A percentile compares a stretch with the other conserved stretches of the same genome.
Conservation (phyloP, 2,797 vertebrate genomes). For the Odontamblyopus lacepedii region DNA sequence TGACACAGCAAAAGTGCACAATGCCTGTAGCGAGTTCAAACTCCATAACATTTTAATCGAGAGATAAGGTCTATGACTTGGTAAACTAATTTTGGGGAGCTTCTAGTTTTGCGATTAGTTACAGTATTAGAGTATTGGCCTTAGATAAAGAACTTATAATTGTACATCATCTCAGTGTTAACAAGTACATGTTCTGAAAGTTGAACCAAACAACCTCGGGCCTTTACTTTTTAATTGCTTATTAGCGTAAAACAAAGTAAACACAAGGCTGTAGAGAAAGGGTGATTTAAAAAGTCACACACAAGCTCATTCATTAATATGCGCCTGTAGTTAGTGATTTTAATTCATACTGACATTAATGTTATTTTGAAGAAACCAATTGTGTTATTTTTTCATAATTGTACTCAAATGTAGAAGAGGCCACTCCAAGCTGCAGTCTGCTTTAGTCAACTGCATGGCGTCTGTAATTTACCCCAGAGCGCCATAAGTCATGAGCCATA, state of each 20-base stretch:
- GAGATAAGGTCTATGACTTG: neutral
- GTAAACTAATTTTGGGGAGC: neutral
- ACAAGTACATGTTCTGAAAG: conserved; percentile 9
- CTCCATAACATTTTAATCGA: neutral
- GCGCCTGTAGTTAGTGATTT: conserved; percentile 16
- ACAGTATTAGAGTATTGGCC: neutral
- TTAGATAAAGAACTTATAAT: conserved; percentile 8
- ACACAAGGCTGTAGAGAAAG: conserved; percentile 19
- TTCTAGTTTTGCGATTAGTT: conserved; percentile 1
- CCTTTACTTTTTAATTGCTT: conserved; percentile 16
- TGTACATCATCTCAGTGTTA: conserved; percentile 1
- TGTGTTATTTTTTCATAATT: conserved; percentile 25
- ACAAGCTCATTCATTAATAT: neutral
- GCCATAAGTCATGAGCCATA: conserved; percentile 53
- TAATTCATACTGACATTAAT: conserved; percentile 8
- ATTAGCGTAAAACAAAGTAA: conserved; percentile 29
- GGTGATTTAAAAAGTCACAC: neutral
- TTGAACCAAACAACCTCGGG: conserved; percentile 7
- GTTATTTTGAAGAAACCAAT: conserved; percentile 21
- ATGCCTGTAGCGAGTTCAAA: neutral
- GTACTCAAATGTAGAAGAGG: neutral
- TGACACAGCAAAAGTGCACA: neutral
- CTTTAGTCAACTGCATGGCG: conserved; percentile 42
- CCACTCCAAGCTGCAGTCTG: conserved; percentile 14
- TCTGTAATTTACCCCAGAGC: conserved; percentile 57